A percentile compares a stretch with the other conserved stretches of the same genome.
These are phyloP conservation scores for Neodiprion virginianus DNA, from an alignment of 1,140 invertebrate species.

Conservation along the genomic window DNA sequence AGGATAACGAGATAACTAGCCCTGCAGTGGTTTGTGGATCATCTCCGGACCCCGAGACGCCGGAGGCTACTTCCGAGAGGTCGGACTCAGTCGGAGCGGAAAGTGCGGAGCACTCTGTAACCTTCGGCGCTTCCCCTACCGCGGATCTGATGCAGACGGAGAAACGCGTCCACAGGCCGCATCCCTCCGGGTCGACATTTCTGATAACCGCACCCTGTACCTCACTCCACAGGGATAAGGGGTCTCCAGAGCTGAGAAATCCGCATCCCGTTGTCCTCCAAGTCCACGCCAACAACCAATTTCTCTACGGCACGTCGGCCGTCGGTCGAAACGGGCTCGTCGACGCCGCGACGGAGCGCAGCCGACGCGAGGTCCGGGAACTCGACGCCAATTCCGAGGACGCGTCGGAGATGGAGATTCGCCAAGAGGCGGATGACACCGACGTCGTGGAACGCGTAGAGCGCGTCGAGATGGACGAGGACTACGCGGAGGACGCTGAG, in stretches of 20 bases:
- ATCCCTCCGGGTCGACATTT: background rate
- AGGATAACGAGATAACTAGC: background rate
- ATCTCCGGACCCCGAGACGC: background rate
- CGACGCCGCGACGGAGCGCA: background rate
- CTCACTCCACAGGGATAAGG: background rate
- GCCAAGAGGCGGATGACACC: constrained; percentile 33
- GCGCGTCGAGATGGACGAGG: constrained; percentile 38
- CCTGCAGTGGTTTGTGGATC: background rate
- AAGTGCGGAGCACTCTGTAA: too few species aligned
- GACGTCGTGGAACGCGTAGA: too few species aligned
- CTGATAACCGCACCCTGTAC: background rate
- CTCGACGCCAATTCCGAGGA: background rate
- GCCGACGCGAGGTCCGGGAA: too few species aligned
- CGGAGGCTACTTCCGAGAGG: too few species aligned
- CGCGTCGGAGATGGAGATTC: constrained; percentile 22
- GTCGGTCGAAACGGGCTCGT: background rate
- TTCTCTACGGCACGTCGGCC: background rate
- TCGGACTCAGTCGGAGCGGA: too few species aligned
- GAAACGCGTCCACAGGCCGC: background rate
- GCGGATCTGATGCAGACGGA: background rate
- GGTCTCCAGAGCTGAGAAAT: background rate
- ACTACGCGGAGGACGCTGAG: constrained; percentile 32
- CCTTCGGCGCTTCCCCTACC: too few species aligned
- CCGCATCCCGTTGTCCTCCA: background rate
- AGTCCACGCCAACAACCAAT: background rate